Conservation (phyloP, 2,113 vertebrate species). For the Poeciliopsis turrubarensis region DNA sequence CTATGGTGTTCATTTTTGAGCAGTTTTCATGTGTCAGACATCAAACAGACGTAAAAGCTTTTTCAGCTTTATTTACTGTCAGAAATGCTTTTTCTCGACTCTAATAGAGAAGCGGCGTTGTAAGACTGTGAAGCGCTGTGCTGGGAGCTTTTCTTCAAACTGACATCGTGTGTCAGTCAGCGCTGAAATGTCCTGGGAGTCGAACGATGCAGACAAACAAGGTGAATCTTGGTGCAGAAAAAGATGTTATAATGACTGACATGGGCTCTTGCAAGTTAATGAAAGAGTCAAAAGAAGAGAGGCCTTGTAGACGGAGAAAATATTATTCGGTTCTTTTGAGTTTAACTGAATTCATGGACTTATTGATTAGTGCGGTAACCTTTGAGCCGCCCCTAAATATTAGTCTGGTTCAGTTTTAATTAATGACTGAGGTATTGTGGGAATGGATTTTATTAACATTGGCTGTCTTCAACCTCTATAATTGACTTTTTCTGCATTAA, state of each 20-base stretch:
- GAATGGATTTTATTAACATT: not conserved
- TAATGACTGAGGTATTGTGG: not conserved
- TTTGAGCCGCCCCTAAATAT: not conserved
- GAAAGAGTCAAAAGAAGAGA: not conserved
- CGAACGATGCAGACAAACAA: conserved; percentile 1
- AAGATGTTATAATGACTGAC: conserved; percentile 2
- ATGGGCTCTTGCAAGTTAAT: not conserved
- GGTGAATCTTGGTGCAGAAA: not conserved
- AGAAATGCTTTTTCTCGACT: conserved; percentile 48
- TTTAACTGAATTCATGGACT: conserved; percentile 3
- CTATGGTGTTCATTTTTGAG: conserved; percentile 31
- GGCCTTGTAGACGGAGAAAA: not conserved
- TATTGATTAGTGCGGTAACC: conserved; percentile 2
- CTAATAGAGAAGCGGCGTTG: conserved; percentile 33
- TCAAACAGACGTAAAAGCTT: conserved; percentile 56
- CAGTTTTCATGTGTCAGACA: conserved; percentile 40
- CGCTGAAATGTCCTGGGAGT: conserved; percentile 21
- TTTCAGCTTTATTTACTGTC: conserved; percentile 57
- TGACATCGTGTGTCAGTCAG: conserved; percentile 44
- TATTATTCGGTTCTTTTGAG: not conserved
- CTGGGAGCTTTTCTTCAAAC: conserved; percentile 41
- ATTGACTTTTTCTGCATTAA: not conserved
- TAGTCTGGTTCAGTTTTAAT: not conserved
- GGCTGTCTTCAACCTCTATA: not conserved
- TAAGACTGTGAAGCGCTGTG: conserved; percentile 30